Percentiles rank a stretch among this genome's conserved stretches.
These are phyloP conservation scores for Lamprotornis superbus DNA, from an alignment of 2,113 vertebrate genomes.

Conservation along the genomic window DNA sequence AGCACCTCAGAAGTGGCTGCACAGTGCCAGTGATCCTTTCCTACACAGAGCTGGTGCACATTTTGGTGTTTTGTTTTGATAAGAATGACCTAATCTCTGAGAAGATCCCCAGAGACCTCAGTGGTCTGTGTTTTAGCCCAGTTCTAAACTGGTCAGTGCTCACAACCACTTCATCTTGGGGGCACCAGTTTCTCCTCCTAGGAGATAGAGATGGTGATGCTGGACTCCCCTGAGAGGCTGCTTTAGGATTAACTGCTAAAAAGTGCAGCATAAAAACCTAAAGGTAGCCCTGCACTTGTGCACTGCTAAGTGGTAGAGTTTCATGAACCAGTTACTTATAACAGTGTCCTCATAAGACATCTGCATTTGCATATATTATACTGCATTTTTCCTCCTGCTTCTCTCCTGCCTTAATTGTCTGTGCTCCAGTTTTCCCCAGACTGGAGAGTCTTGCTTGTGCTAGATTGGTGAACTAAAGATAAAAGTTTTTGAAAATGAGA, in stretches of 20 bases:
- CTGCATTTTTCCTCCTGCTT: not conserved
- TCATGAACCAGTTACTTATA: not conserved
- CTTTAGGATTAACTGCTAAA: not conserved
- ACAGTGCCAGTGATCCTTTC: not conserved
- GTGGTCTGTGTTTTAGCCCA: not conserved
- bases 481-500: constrained; percentile 11
- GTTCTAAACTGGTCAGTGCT: not conserved
- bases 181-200: not conserved
- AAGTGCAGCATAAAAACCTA: not conserved
- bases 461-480: not conserved
- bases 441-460: not conserved
- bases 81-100: not conserved
- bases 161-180: not conserved
- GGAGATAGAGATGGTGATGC: not conserved
- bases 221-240: not conserved
- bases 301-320: not conserved
- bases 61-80: not conserved
- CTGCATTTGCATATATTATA: constrained; percentile 13
- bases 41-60: not conserved
- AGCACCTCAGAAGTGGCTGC: not conserved
- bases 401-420: constrained; percentile 10
- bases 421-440: constrained; percentile 15
- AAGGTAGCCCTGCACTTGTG: not conserved
- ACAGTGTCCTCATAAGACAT: not conserved
- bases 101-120: not conserved